Percentiles rank a stretch among this genome's conserved stretches.
Evolutionary conservation across 2,888 invertebrate genomes (phyloP).

Genomic region (Dastarcus helophoroides): DNA sequence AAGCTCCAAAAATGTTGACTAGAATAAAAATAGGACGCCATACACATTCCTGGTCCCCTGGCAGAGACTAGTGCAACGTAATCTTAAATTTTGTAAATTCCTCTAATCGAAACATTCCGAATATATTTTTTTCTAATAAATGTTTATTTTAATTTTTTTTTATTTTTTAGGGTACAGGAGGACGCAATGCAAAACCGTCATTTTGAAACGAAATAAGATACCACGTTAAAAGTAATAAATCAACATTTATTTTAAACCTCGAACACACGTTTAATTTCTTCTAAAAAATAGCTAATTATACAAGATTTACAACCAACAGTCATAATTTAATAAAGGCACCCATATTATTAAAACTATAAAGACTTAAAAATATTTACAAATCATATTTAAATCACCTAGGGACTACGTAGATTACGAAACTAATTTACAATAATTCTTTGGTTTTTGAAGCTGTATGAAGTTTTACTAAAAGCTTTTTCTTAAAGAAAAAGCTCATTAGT

Average conservation of each 20-base stretch:
- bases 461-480: slow-evolving; percentile 30
- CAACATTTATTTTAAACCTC: no score
- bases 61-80: no score
- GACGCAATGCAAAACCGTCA: no score
- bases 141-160: no score
- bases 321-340: slow-evolving; percentile 18
- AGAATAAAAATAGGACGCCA: no score
- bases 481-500: slow-evolving; percentile 23
- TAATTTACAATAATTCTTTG: slow-evolving; percentile 27
- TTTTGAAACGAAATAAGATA: neutral
- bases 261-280: slow-evolving; percentile 1
- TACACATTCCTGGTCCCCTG: no score
- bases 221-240: no score
- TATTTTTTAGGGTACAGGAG: no score
- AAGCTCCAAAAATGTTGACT: no score
- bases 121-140: no score
- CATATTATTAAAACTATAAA: slow-evolving; percentile 10
- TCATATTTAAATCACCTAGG: slow-evolving; percentile 12
- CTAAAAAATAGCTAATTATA: slow-evolving; percentile 10
- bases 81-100: no score
- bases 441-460: slow-evolving; percentile 37
- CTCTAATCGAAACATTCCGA: no score
- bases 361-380: slow-evolving; percentile 11
- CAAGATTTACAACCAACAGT: slow-evolving; percentile 5
- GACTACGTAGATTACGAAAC: neutral